Base-by-base conservation (phyloP, 1,140 invertebrate genomes). In the Heliothis virescens region DNA sequence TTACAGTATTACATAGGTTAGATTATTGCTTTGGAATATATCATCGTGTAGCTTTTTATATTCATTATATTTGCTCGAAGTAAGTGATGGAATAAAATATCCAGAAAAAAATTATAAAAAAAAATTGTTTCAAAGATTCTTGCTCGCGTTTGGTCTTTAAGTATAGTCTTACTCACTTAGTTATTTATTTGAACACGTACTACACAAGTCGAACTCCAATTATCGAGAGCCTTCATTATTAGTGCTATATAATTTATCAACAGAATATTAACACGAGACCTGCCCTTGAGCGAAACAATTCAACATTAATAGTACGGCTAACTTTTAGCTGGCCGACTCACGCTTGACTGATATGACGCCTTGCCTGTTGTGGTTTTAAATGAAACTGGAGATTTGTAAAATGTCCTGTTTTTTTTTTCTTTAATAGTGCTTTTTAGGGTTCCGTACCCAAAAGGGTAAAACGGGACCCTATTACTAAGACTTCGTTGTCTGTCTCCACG, bases 301-400 rank as follows among this genome's bases (percentile, higher is more conserved):
- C 18, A 67, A 74, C 73, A 81, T 81, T 81, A 76, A 71, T 81
- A 47, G 71, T 67, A 47, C 62, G 60, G 26, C 72, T 55, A 81
- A 76, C 63, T 81, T 81, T 72, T 3, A 16, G 55, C 34, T 55
- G 55, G 57, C 16, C 63, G 15, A 18, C 13, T 72, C 47, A 63
- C 71, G 71, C 60, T 75, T 75, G 50, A 65, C 71, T 55, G 72
- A 53, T 5, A 75, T 18, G 15, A 50, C 73, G 41, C 59, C 2
- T 26, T 15, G n/a, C 9, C 15, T 75, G 72, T 74, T 26, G 41
- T 41, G 16, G 34, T 48, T 48, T 69, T 13, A 15, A 29, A 53
- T 18, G 16, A 29, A 21, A 69, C 13, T 15, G 11, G 48, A 48
- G 21, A 26, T 69, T 52, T 26, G n/a, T 21, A 12, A 5, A 2